Percentiles rank a stretch among this genome's conserved stretches.
phyloP scores from a whole-genome alignment of 37 sponge, comb jelly and placozoan species.

The Ephydatia muelleri region DNA sequence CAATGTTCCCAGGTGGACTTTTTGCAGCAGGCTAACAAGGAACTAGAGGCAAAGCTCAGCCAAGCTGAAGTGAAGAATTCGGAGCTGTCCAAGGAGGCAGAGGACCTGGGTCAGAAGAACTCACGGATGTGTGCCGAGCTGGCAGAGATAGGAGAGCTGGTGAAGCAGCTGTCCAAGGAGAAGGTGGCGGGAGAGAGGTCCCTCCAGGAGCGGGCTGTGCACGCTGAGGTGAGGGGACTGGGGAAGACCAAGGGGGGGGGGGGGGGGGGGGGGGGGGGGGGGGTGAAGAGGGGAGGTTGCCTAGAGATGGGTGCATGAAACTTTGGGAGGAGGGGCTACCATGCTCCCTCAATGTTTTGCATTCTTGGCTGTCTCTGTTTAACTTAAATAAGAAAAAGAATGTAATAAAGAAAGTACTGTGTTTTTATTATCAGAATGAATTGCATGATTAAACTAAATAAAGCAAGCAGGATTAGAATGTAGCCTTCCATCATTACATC shows the following conservation, averaged over 20 bases:
- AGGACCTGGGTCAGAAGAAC: slow-evolving; percentile 77
- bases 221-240: slow-evolving; percentile 33
- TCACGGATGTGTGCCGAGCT: slow-evolving; percentile 63
- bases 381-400: no score
- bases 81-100: slow-evolving; percentile 36
- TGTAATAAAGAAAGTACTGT: no score
- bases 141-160: slow-evolving; percentile 70
- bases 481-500: no score
- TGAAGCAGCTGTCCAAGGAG: slow-evolving; percentile 84
- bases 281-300: background rate
- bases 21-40: slow-evolving; percentile 88
- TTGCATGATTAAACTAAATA: no score
- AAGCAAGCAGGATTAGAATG: no score
- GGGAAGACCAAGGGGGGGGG: background rate
- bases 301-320: no score
- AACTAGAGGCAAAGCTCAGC: slow-evolving; percentile 76
- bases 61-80: slow-evolving; percentile 33
- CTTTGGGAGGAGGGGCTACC: no score
- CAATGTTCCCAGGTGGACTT: slow-evolving; percentile 74
- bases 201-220: slow-evolving; percentile 21
- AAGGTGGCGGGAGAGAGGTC: slow-evolving; percentile 56
- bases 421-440: no score
- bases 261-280: background rate
- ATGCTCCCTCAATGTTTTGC: no score
- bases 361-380: no score